These are phyloP conservation scores for Elysia chlorotica DNA, from an alignment of 1,140 invertebrate genomes.

Conservation along the genomic window DNA sequence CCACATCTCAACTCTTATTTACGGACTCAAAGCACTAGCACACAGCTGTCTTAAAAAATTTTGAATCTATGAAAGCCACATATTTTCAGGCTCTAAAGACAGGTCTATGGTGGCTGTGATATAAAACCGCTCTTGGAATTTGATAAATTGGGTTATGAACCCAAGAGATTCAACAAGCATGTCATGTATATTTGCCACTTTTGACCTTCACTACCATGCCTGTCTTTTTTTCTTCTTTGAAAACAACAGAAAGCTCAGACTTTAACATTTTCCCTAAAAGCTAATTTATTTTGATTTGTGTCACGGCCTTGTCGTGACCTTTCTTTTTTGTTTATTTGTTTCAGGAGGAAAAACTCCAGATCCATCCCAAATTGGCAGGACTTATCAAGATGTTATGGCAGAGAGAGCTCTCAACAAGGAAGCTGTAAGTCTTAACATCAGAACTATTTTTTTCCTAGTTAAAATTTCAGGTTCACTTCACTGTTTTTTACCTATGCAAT, in stretches of 20 bases:
- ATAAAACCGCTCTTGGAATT: no score
- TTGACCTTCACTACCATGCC: background rate
- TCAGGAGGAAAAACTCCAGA: conserved; percentile 98
- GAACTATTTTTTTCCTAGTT: background rate
- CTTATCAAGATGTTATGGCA: conserved; percentile 96
- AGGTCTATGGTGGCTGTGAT: background rate
- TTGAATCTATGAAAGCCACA: background rate
- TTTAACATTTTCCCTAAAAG: background rate
- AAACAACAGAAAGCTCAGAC: background rate
- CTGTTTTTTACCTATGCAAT: background rate
- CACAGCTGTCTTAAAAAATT: no score
- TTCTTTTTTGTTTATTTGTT: conserved; percentile 62
- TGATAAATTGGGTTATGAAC: no score
- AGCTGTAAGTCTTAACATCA: conserved; percentile 55
- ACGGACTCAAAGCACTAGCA: no score
- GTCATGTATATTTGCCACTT: background rate
- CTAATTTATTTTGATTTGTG: conserved; percentile 30
- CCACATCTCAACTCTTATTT: no score
- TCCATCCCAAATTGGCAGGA: conserved; percentile 70
- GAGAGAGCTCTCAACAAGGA: conserved; percentile 77
- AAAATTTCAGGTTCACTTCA: no score
- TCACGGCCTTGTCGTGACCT: conserved; percentile 58
- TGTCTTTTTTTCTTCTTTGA: no score
- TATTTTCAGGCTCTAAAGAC: conserved; percentile 1
- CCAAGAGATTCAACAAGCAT: no score